Conservation (phyloP, 2,888 invertebrate species). For the Lampropteryx suffumata region DNA sequence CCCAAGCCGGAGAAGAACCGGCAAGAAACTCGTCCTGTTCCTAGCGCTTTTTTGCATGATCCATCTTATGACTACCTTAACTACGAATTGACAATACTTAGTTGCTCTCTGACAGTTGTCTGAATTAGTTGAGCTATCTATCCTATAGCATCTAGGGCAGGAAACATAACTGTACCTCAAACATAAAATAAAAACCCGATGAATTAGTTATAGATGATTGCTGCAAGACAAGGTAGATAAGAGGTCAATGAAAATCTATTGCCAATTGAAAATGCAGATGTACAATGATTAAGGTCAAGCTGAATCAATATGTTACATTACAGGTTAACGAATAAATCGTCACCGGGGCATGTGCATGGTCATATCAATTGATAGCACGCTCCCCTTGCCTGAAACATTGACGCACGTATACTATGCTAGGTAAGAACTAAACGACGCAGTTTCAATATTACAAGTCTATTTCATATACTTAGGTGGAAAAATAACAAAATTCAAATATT, state of each 20-base stretch:
- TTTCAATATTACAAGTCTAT: slow-evolving; percentile 17
- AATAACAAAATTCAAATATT: no score
- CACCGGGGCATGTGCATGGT: slow-evolving; percentile 64
- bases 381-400: slow-evolving; percentile 46
- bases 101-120: no score
- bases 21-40: no score
- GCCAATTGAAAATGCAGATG: slow-evolving; percentile 45
- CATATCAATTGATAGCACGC: slow-evolving; percentile 67
- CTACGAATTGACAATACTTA: no score
- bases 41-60: no score
- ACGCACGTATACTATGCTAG: slow-evolving; percentile 40
- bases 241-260: slow-evolving; percentile 44
- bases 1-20: no score
- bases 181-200: no score
- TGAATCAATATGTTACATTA: slow-evolving; percentile 57
- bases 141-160: no score
- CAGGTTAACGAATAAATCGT: slow-evolving; percentile 79
- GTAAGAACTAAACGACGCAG: slow-evolving; percentile 41
- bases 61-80: no score
- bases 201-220: no score
- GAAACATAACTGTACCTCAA: no score
- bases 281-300: slow-evolving; percentile 65
- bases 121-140: no score
- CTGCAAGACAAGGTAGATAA: slow-evolving; percentile 4
- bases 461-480: neutral